Conservation (phyloP, 2,113 vertebrate genomes). For the Clarias macrocephalus region DNA sequence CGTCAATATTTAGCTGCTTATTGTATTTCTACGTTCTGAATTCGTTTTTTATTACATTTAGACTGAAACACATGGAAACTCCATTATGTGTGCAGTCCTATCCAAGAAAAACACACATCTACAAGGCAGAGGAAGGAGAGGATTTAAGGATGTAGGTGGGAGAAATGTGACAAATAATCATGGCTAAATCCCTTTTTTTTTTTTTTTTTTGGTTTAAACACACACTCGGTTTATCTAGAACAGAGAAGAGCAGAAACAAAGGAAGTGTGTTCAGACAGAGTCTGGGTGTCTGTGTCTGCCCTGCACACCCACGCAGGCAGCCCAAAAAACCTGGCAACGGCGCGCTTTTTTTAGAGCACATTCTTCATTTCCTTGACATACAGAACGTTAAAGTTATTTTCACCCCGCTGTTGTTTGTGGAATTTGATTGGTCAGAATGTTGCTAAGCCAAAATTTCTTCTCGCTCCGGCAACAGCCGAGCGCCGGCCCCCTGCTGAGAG, state of each 20-base stretch:
- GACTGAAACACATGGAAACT: background rate
- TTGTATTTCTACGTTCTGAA: background rate
- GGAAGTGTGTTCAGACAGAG: constrained; percentile 44
- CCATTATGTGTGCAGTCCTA: background rate
- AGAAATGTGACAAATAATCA: constrained; percentile 36
- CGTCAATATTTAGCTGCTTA: background rate
- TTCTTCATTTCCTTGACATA: constrained; percentile 57
- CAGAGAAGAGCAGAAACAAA: constrained; percentile 43
- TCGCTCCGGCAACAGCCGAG: constrained; percentile 64
- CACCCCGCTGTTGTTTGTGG: constrained; percentile 63
- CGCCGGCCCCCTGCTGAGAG: constrained; percentile 54
- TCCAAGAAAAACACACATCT: background rate
- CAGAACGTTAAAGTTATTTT: constrained; percentile 75
- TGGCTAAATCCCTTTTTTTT: constrained; percentile 15
- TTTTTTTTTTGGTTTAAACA: constrained; percentile 41
- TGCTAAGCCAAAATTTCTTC: constrained; percentile 71
- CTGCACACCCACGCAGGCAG: constrained; percentile 40
- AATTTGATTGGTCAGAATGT: constrained; percentile 72
- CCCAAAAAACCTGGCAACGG: constrained; percentile 52
- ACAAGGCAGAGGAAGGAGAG: background rate
- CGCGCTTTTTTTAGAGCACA: constrained; percentile 54
- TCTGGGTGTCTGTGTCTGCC: constrained; percentile 47
- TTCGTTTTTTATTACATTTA: background rate
- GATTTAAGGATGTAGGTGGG: constrained; percentile 15
- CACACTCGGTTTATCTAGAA: constrained; percentile 58